Conservation (phyloP, 1,140 invertebrate genomes). For the Zaprionus ghesquierei region DNA sequence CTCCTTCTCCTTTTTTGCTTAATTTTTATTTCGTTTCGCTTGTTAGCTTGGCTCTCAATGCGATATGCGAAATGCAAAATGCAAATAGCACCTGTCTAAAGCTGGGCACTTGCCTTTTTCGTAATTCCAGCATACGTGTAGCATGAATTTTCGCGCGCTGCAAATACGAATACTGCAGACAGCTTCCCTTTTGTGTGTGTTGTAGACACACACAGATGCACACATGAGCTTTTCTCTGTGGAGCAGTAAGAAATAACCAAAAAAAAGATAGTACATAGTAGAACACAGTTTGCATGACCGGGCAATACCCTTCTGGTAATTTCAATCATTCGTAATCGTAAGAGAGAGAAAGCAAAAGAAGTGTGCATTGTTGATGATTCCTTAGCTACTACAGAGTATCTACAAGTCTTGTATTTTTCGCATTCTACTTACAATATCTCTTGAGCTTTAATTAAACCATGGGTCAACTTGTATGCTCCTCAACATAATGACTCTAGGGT, state of each 20-base stretch:
- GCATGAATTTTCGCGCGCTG: not conserved
- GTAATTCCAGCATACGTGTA: not conserved
- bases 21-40: constrained; percentile 64
- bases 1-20: constrained; percentile 5
- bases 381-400: not conserved
- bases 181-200: constrained; percentile 54
- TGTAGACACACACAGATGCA: constrained; percentile 20
- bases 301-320: not conserved
- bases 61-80: constrained; percentile 39
- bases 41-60: constrained; percentile 61
- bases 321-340: no score
- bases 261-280: constrained; percentile 12
- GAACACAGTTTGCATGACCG: not conserved
- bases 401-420: not conserved
- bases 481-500: not conserved
- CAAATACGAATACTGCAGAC: constrained; percentile 53
- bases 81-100: constrained; percentile 70
- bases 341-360: no score
- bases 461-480: not conserved
- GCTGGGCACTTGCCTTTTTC: constrained; percentile 70
- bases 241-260: constrained; percentile 29
- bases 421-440: not conserved
- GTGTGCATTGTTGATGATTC: not conserved
- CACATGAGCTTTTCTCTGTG: constrained; percentile 12
- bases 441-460: not conserved